Conservation (phyloP, 2,113 vertebrate species). For the Barnardius zonarius region DNA sequence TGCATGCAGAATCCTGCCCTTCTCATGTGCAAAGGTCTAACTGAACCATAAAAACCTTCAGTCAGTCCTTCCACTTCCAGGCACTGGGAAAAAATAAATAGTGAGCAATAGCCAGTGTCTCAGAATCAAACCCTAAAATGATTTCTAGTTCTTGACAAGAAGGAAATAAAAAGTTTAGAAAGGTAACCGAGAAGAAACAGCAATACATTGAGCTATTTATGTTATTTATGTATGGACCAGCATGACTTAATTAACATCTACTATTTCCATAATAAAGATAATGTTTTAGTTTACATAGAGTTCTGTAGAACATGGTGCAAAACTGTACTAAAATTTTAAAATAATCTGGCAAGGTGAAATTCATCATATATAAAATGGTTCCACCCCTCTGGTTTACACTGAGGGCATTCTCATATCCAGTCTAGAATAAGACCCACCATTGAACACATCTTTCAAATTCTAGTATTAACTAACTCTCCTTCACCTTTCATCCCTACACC, state of each 20-base stretch:
- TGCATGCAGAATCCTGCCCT: slow-evolving; percentile 42
- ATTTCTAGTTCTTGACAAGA: background rate
- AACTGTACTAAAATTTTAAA: background rate
- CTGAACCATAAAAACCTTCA: slow-evolving; percentile 38
- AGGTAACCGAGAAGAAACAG: background rate
- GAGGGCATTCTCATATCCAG: background rate
- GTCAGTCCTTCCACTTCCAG: background rate
- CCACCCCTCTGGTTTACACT: background rate
- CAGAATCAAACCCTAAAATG: background rate
- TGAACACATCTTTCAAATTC: background rate
- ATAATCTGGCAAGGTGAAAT: background rate
- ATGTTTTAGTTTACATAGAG: background rate
- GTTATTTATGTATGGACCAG: background rate
- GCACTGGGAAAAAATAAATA: background rate
- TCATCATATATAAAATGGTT: background rate
- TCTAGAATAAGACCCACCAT: background rate
- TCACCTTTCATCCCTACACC: background rate
- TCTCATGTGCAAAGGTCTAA: slow-evolving; percentile 5
- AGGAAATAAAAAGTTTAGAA: background rate
- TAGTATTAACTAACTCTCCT: background rate
- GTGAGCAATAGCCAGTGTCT: background rate
- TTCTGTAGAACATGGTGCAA: background rate
- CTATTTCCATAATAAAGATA: background rate
- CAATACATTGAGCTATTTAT: background rate
- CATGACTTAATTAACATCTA: background rate